Evolutionary conservation across 1,140 invertebrate species (phyloP).

Genomic region (Condylostylus longicornis): DNA sequence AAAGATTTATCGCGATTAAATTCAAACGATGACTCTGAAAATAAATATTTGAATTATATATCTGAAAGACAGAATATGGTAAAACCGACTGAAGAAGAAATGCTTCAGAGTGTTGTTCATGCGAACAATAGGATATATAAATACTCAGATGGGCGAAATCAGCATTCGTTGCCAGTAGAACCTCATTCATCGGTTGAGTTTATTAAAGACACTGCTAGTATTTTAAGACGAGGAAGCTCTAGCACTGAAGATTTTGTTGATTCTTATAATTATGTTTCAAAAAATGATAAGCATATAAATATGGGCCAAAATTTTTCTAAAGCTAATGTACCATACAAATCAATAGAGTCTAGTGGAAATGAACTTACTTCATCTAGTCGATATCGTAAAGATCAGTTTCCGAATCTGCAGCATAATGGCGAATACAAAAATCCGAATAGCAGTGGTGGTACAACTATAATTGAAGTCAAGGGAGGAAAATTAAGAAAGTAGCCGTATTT

Average conservation of each 20-base stretch:
- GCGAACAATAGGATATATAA: constrained; percentile 3
- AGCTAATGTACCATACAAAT: too few relatives aligned
- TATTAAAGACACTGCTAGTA: constrained; percentile 31
- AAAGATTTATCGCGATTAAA: constrained; percentile 45
- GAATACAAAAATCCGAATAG: too few relatives aligned
- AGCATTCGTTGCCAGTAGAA: constrained; percentile 19
- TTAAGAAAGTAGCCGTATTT: too few relatives aligned
- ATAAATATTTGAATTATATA: constrained; percentile 6
- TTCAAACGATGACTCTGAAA: constrained; percentile 17
- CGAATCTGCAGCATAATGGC: too few relatives aligned
- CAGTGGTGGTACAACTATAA: too few relatives aligned
- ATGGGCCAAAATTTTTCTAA: too few relatives aligned
- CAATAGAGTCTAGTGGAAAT: too few relatives aligned
- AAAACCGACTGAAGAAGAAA: not conserved
- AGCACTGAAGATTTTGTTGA: constrained; percentile 53
- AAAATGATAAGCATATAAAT: too few relatives aligned
- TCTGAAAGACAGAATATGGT: constrained; percentile 3
- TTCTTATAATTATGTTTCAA: constrained; percentile 24
- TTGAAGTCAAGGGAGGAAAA: too few relatives aligned
- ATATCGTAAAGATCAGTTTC: too few relatives aligned
- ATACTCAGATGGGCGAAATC: constrained; percentile 5
- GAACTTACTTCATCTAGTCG: too few relatives aligned
- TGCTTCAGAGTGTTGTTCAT: not conserved
- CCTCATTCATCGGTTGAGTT: constrained; percentile 24
- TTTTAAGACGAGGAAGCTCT: constrained; percentile 40